phyloP scores from a whole-genome alignment of 2,888 invertebrate species.

The Papilio elwesi region DNA sequence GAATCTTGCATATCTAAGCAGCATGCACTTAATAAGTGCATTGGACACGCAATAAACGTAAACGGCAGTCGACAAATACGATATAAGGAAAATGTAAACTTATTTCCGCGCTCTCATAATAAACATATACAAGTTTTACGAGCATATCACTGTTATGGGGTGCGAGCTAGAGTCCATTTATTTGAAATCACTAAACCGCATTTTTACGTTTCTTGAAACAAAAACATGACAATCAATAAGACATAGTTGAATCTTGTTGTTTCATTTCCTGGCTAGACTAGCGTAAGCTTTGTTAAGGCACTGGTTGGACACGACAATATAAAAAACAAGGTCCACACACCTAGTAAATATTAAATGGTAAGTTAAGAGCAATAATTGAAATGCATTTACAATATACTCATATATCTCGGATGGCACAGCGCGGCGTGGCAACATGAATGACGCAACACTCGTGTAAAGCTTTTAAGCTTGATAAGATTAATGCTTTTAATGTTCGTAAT shows the following conservation, averaged over 20 bases:
- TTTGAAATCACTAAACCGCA: not conserved
- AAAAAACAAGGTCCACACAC: too few species aligned
- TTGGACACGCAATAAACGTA: conserved; percentile 23
- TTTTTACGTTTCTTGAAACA: not conserved
- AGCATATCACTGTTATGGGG: not conserved
- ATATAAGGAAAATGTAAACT: not conserved
- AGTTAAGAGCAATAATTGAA: conserved; percentile 32
- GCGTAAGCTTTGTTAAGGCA: too few species aligned
- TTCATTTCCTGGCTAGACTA: too few species aligned
- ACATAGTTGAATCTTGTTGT: too few species aligned
- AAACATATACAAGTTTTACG: conserved; percentile 3
- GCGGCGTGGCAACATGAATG: conserved; percentile 16
- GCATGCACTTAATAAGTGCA: conserved; percentile 20
- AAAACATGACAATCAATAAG: too few species aligned
- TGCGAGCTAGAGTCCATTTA: not conserved
- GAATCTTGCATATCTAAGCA: conserved; percentile 28
- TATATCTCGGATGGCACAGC: conserved; percentile 26
- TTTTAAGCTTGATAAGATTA: conserved; percentile 40
- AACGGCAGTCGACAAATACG: conserved; percentile 18
- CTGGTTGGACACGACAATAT: too few species aligned
- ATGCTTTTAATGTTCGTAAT: conserved; percentile 36
- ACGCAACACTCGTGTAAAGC: conserved; percentile 31
- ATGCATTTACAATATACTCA: conserved; percentile 21
- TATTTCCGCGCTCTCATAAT: not conserved
- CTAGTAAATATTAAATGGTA: conserved; percentile 15